These are phyloP conservation scores for Caenorhabditis wallacei DNA, from an alignment of 2,888 invertebrate genomes.

Conservation along the genomic window DNA sequence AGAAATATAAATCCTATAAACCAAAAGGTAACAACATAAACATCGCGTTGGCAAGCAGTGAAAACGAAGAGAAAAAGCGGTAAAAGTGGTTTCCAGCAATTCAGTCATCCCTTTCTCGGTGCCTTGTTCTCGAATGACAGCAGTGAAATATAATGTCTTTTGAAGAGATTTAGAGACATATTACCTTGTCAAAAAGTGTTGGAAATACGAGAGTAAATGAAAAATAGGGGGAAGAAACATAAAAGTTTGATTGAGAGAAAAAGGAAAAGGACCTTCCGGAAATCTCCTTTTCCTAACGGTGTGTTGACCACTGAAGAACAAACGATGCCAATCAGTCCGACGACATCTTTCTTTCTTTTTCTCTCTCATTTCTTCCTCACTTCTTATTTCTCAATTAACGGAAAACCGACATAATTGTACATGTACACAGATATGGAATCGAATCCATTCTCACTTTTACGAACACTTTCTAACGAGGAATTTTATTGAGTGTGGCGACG, in stretches of 20 bases:
- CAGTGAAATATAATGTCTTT: constrained; percentile 15
- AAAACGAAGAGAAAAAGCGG: constrained; percentile 28
- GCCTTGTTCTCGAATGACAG: constrained; percentile 61
- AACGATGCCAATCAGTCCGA: constrained; percentile 63
- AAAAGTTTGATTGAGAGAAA: constrained; percentile 33
- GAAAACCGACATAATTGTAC: constrained; percentile 61
- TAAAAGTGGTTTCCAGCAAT: constrained; percentile 51
- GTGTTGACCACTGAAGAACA: constrained; percentile 55
- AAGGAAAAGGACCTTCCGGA: constrained; percentile 41
- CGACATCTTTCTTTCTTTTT: constrained; percentile 34
- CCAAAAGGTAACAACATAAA: constrained; percentile 35
- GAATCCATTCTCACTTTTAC: constrained; percentile 49
- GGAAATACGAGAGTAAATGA: constrained; percentile 45
- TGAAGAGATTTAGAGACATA: constrained; percentile 44
- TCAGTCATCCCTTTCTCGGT: constrained; percentile 40
- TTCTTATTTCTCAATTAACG: constrained; percentile 47
- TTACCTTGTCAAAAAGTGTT: constrained; percentile 62
- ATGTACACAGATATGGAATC: constrained; percentile 57
- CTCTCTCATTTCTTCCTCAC: constrained; percentile 12
- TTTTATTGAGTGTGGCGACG: constrained; percentile 44
- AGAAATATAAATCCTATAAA: constrained; percentile 6
- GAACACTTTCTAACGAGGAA: constrained; percentile 41
- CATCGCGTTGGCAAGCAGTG: constrained; percentile 44
- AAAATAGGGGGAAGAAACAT: constrained; percentile 1
- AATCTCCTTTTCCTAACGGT: constrained; percentile 36